Evolutionary conservation across 2,113 vertebrate genomes (phyloP).

Genomic region (Ptychochromis oligacanthus): DNA sequence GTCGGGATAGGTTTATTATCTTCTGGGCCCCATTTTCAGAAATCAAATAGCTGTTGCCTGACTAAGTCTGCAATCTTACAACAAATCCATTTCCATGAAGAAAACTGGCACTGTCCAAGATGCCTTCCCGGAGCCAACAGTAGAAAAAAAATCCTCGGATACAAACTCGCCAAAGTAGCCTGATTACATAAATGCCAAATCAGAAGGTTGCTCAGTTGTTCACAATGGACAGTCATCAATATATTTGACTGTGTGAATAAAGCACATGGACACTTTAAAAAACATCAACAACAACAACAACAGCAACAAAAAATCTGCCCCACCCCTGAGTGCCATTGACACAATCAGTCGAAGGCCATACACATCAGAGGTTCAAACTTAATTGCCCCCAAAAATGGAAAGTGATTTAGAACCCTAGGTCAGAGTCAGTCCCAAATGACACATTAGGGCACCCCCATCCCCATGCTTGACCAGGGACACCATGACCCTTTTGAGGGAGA

Average conservation of each 20-base stretch:
- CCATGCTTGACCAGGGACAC: slow-evolving; percentile 34
- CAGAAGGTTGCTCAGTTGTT: background rate
- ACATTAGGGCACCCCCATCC: slow-evolving; percentile 54
- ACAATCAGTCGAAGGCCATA: slow-evolving; percentile 46
- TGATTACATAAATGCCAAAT: background rate
- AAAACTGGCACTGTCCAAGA: background rate
- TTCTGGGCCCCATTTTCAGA: slow-evolving; percentile 35
- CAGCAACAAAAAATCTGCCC: slow-evolving; percentile 4
- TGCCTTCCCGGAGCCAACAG: background rate
- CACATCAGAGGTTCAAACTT: slow-evolving; percentile 58
- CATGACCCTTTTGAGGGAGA: slow-evolving; percentile 56
- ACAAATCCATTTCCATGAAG: background rate
- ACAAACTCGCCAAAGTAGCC: background rate
- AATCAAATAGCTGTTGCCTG: slow-evolving; percentile 11
- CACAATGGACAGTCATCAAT: slow-evolving; percentile 26
- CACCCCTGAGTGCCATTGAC: slow-evolving; percentile 56
- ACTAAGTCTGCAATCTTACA: background rate
- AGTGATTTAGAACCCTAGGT: slow-evolving; percentile 72
- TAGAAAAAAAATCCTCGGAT: fast-evolving
- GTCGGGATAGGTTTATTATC: slow-evolving; percentile 39
- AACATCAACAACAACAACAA: background rate
- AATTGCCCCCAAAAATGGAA: slow-evolving; percentile 70
- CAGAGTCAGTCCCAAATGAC: slow-evolving; percentile 63
- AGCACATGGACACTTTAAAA: slow-evolving; percentile 30
- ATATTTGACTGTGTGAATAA: slow-evolving; percentile 21